Percentiles rank a stretch among this genome's conserved stretches.
Evolutionary conservation across 2,888 invertebrate genomes (phyloP).

Genomic region (Andrena hattorfiana): DNA sequence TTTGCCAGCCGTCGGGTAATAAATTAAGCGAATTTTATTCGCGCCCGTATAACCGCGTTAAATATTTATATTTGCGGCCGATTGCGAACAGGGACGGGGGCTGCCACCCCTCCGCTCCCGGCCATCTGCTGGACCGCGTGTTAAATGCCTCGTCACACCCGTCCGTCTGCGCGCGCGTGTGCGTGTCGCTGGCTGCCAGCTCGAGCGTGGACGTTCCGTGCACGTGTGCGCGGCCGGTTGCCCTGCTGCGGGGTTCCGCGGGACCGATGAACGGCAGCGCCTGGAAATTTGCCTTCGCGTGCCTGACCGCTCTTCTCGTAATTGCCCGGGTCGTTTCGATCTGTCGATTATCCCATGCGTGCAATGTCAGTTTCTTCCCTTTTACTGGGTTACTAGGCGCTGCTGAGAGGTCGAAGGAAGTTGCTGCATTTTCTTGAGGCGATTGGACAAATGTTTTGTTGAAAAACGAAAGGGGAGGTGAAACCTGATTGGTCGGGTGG

Average conservation of each 20-base stretch:
- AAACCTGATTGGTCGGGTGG: neutral
- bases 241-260: neutral
- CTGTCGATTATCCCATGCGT: neutral
- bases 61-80: constrained; percentile 75
- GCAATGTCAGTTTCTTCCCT: neutral
- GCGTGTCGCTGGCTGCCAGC: neutral
- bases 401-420: neutral
- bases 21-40: constrained; percentile 76
- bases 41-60: constrained; percentile 72
- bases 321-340: neutral
- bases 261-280: neutral
- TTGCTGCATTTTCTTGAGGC: neutral
- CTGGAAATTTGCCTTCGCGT: neutral
- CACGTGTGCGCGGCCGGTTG: too few species aligned
- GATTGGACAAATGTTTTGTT: neutral
- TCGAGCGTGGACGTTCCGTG: neutral
- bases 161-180: constrained; percentile 21
- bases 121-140: constrained; percentile 57
- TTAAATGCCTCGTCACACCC: constrained; percentile 68
- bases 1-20: constrained; percentile 68
- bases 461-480: neutral
- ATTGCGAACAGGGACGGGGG: constrained; percentile 58
- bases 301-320: neutral
- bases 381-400: neutral
- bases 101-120: constrained; percentile 17